Evolutionary conservation across 2,113 vertebrate genomes (phyloP).

Genomic region (Sorex fumeus): DNA sequence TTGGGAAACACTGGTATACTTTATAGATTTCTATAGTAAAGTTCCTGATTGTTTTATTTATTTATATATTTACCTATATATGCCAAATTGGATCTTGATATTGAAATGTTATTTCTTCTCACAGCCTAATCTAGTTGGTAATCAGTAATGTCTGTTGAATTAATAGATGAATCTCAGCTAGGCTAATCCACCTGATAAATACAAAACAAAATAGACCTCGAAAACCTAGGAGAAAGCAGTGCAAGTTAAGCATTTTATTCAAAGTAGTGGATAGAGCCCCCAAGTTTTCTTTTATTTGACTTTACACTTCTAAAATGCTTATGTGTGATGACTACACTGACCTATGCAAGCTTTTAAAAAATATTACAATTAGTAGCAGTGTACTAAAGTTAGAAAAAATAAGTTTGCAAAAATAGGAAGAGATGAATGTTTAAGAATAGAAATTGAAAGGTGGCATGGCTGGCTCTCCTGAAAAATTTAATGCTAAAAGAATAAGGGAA

Average conservation of each 20-base stretch:
- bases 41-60: neutral
- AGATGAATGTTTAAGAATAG: neutral
- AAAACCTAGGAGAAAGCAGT: neutral
- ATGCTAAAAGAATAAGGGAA: neutral
- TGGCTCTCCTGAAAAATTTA: neutral
- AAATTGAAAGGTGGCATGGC: neutral
- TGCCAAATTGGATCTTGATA: neutral
- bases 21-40: neutral
- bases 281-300: neutral
- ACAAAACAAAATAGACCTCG: neutral
- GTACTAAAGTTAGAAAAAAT: neutral
- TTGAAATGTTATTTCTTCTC: neutral
- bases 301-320: neutral
- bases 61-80: neutral
- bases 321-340: neutral
- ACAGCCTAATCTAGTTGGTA: neutral
- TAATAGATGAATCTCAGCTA: neutral
- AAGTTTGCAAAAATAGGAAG: neutral
- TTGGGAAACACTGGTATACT: no score
- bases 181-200: neutral
- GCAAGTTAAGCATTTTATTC: neutral
- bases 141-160: conserved; percentile 18
- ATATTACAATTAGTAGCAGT: neutral
- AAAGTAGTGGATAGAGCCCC: neutral
- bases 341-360: no score